These are phyloP conservation scores for Ceyx erithaca DNA, from an alignment of 2,797 vertebrate species.

Conservation along the genomic window DNA sequence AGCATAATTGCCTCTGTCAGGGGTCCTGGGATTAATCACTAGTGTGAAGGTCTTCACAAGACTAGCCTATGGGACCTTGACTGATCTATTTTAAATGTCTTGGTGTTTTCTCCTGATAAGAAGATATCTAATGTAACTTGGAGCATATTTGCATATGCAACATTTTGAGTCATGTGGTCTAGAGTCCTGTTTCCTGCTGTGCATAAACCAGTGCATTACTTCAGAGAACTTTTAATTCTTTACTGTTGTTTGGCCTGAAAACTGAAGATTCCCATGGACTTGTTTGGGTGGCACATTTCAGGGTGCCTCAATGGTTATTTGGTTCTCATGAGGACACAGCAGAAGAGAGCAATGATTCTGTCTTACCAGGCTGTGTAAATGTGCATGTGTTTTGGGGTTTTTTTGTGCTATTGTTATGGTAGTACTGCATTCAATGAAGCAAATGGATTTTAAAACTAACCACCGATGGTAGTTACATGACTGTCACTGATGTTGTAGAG, in stretches of 20 bases:
- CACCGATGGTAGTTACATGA: too few relatives aligned
- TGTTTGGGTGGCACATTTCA: too few relatives aligned
- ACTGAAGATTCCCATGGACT: too few relatives aligned
- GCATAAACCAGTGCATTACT: rapidly evolving
- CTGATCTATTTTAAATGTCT: neutral
- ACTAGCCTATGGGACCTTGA: neutral
- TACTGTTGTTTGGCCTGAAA: too few relatives aligned
- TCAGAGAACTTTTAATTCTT: neutral
- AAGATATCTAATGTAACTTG: neutral
- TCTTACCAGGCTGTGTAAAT: neutral
- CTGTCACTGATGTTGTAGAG: too few relatives aligned
- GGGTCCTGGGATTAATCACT: neutral
- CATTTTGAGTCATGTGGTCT: neutral
- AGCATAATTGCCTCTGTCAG: neutral
- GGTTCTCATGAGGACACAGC: too few relatives aligned
- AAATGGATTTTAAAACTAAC: too few relatives aligned
- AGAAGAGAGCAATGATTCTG: neutral
- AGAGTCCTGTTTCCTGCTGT: neutral
- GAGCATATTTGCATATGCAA: rapidly evolving
- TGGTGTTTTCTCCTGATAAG: neutral
- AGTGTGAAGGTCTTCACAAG: too few relatives aligned
- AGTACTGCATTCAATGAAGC: neutral
- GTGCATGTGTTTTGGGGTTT: too few relatives aligned
- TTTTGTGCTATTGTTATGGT: neutral
- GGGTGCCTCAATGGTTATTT: too few relatives aligned